Evolutionary conservation across 1,140 invertebrate genomes (phyloP), one percentile per base, ranked within the genome.

Genomic region (Drosophila takahashii): DNA sequence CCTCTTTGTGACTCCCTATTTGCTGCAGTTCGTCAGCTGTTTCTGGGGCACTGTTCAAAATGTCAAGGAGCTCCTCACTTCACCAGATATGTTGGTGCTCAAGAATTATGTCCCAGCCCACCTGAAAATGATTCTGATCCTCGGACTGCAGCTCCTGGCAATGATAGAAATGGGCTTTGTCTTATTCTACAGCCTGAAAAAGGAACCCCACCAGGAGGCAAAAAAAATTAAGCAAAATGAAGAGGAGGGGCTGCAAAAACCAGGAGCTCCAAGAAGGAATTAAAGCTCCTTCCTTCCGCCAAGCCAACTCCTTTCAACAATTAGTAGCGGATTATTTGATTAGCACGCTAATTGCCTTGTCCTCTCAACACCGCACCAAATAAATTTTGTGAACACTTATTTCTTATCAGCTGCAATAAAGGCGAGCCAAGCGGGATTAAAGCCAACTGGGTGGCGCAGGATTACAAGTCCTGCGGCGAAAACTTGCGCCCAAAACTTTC

Each of bases 311-410:
- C 48, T 54, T 44, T 39, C 74, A 41, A 57, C 70, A 78, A 78
- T 77, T 87, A 66, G 45, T 26, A 32, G 58, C 32, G 72, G 83
- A 86, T 89, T 85, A 85, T 74, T 86, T 85, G 81, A 85, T 85
- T 85, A 85, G 77, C 50, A 13, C 39, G 81, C 78, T 85, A 85
- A 85, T 85, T 85, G 83, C 81, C 74, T 75, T 74, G 59, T 65
- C 29, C 64, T 47, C 39, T 47, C 39, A 26, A 0, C 62, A 37
- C 10, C 57, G 66, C 66, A 54, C 73, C 57, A 80, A 44, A 86
- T 86, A 85, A 81, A 85, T 86, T 83, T 56, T 48, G 36, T 59
- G 66, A 86, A 32, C 77, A 85, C 36, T 85, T 85, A 81, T 59
- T 81, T 57, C 81, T 85, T 85, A 85, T 85, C 81, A 86, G 81